A percentile compares a stretch with the other conserved stretches of the same genome.
phyloP scores from a whole-genome alignment of 1,140 invertebrate species.

The Drosophila subobscura region DNA sequence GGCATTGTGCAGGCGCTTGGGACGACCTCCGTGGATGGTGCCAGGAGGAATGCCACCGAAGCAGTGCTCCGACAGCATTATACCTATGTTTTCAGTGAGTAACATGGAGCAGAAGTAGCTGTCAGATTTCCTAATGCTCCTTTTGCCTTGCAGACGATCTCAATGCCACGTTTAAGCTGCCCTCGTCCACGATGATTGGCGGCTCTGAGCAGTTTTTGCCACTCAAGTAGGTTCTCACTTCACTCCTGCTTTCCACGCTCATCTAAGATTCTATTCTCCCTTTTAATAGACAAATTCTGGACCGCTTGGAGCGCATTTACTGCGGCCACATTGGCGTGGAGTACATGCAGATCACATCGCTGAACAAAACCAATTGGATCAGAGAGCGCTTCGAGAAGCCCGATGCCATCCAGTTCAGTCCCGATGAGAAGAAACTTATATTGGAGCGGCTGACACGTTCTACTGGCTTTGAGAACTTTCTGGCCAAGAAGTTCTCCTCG shows the following conservation, averaged over 20 bases:
- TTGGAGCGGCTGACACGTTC: constrained; percentile 57
- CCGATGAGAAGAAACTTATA: constrained; percentile 56
- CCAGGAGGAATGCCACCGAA: constrained; percentile 84
- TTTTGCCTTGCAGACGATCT: constrained; percentile 45
- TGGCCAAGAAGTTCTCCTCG: constrained; percentile 94
- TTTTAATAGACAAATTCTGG: constrained; percentile 93
- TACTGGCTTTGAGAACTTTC: constrained; percentile 90
- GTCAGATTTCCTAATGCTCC: neutral
- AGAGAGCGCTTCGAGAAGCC: constrained; percentile 91
- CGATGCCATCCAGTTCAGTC: constrained; percentile 49
- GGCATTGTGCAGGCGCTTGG: constrained; percentile 85
- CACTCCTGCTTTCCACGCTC: too few relatives aligned
- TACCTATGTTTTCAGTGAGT: constrained; percentile 60
- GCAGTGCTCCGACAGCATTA: constrained; percentile 68
- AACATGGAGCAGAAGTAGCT: neutral
- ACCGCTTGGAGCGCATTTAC: constrained; percentile 89
- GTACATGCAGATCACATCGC: constrained; percentile 93
- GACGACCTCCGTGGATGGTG: constrained; percentile 48
- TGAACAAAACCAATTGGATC: constrained; percentile 92
- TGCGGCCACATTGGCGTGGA: constrained; percentile 91
- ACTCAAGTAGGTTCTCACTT: constrained; percentile 44
- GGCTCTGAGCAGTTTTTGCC: constrained; percentile 59
- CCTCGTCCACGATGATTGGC: constrained; percentile 64
- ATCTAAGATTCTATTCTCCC: too few relatives aligned
- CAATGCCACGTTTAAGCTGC: constrained; percentile 65